Base-by-base conservation (phyloP, 2,113 vertebrate genomes). In the Synchiropus splendidus region DNA sequence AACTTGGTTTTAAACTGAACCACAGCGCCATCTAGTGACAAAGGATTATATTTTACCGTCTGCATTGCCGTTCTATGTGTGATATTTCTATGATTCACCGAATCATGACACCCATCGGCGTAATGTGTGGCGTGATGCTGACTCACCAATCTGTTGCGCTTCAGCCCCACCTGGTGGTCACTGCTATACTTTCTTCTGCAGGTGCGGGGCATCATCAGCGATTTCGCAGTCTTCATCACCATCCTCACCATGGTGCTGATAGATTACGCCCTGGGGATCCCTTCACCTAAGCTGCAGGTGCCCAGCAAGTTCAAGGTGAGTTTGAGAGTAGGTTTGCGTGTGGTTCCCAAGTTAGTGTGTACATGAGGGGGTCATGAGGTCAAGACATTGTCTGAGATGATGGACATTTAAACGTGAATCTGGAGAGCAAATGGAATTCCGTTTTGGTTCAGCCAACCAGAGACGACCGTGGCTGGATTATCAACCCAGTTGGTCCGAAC, bases 221-320 rank as follows among this genome's bases (percentile, higher is more conserved):
- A 99, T 69, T 99, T 99, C 68, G 94, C 95, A 1, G 94, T 99
- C 42, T 99, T 99, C 85, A 89, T 99, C 73, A 97, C 94, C 46
- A 99, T 99, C 74, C 65, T 90, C 47, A 89, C 86, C 35, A 99
- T 99, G 96, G 94, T 98, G 58, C 48, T 94, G 9, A 75, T 91
- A 43, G 96, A 98, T 69, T 97, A 94, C 36, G 88, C 74, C 45
- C 74, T 98, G 56, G 96, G 96, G 13, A 90, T 99, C 58, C 94
- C 92, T 2, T 97, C 96, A 15, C 91, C 96, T 31, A 99, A 99
- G 61, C 76, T 99, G 18, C 90, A 99, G 68, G 96, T 99, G 64
- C 96, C 96, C 54, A 94, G 76, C 80, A 92, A 89, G 74, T 99
- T 99, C 71, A 98, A 96, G 88, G 95, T 99, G 51, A 80, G 78